Percentiles rank a stretch among this genome's conserved stretches.
Conservation (phyloP, 2,888 invertebrate genomes). For the Acleris literana region DNA sequence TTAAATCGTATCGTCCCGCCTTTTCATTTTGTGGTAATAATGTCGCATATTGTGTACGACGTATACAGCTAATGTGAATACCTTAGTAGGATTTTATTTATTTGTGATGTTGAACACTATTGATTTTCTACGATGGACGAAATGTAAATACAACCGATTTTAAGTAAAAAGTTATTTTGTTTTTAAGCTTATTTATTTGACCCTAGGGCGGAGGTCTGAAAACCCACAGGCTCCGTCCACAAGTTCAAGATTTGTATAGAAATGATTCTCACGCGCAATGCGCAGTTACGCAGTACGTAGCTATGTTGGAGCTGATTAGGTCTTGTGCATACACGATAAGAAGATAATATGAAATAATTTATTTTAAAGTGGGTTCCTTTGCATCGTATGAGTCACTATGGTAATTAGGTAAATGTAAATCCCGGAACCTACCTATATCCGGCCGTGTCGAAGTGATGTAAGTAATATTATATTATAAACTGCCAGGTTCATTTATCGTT, state of each 20-base stretch:
- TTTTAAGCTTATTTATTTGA: slow-evolving; percentile 79
- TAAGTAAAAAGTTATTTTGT: slow-evolving; percentile 83
- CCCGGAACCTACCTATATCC: too few species aligned
- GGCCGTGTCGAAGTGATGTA: too few species aligned
- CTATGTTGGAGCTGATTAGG: slow-evolving; percentile 19
- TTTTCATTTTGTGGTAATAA: slow-evolving; percentile 77
- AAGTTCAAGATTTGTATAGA: slow-evolving; percentile 47
- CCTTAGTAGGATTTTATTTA: slow-evolving; percentile 83
- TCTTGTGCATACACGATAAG: slow-evolving; percentile 16
- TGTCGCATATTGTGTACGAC: slow-evolving; percentile 77
- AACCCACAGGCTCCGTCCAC: slow-evolving; percentile 39
- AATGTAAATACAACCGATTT: slow-evolving; percentile 84
- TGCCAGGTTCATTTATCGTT: too few species aligned
- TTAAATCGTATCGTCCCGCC: slow-evolving; percentile 74
- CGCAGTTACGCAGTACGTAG: slow-evolving; percentile 20
- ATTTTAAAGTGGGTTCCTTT: not conserved
- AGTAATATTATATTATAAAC: too few species aligned
- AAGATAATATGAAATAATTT: not conserved
- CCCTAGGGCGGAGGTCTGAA: slow-evolving; percentile 44
- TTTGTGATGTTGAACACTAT: slow-evolving; percentile 83
- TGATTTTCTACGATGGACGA: slow-evolving; percentile 83
- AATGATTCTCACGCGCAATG: slow-evolving; percentile 52
- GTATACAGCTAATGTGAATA: slow-evolving; percentile 76
- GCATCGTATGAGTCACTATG: too few species aligned
- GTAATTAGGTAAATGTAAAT: too few species aligned